Conservation (phyloP, 2,113 vertebrate genomes). For the Columba livia region DNA sequence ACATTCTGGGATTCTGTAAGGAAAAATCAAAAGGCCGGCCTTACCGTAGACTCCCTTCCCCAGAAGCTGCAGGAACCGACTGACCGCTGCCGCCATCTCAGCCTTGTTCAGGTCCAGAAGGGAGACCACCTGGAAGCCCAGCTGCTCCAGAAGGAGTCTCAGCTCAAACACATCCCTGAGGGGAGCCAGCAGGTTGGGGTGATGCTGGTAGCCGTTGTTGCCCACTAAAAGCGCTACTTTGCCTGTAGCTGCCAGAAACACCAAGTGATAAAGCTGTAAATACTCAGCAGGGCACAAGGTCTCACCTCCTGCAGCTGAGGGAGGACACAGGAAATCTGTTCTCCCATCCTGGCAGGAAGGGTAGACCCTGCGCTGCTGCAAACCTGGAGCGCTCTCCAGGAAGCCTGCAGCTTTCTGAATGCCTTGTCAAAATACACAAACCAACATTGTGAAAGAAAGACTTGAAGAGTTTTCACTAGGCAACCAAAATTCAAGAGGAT, state of each 20-base stretch:
- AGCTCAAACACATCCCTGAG: constrained; percentile 85
- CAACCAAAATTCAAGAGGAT: not conserved
- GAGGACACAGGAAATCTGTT: not conserved
- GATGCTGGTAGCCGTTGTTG: constrained; percentile 83
- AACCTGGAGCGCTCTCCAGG: not conserved
- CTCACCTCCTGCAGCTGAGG: not conserved
- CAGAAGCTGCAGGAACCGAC: constrained; percentile 82
- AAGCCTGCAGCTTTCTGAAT: not conserved
- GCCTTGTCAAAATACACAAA: not conserved
- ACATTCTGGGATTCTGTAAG: not conserved
- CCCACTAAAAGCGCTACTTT: constrained; percentile 88
- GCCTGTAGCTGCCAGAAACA: constrained; percentile 77
- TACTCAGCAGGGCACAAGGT: not conserved
- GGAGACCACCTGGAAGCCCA: constrained; percentile 86
- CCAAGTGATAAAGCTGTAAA: not conserved
- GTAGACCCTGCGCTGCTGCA: not conserved
- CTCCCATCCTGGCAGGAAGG: not conserved
- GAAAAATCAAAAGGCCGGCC: not conserved
- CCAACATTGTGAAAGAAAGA: not conserved
- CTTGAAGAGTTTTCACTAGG: not conserved
- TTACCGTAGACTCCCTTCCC: constrained; percentile 85
- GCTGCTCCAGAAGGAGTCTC: constrained; percentile 78
- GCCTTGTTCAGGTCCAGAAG: constrained; percentile 84
- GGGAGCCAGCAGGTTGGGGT: constrained; percentile 82
- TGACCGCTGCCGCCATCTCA: constrained; percentile 81